A percentile compares a stretch with the other conserved stretches of the same genome.
Evolutionary conservation across 2,888 invertebrate species (phyloP).

Genomic region (Drosophila yooni): DNA sequence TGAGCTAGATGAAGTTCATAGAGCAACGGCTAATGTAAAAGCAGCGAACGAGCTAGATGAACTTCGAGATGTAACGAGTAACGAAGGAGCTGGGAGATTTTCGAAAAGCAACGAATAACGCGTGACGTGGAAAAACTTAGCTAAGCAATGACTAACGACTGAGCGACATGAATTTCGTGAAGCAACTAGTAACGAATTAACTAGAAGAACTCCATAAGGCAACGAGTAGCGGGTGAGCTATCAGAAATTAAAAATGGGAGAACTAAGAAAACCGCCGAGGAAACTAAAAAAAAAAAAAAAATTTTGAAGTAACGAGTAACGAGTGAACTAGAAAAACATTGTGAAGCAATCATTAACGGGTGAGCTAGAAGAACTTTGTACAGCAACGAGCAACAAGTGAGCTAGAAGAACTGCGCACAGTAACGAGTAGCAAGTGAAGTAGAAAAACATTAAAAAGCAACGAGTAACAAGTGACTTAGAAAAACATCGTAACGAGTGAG

Average conservation of each 20-base stretch:
- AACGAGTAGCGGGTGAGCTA: slow-evolving; percentile 12
- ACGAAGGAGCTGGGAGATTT: neutral
- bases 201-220: neutral
- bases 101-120: neutral
- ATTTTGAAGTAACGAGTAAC: neutral
- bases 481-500: neutral
- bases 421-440: neutral
- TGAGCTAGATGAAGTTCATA: neutral
- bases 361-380: neutral
- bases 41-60: neutral
- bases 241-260: neutral
- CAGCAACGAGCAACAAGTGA: neutral
- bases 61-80: neutral
- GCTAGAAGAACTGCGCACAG: neutral
- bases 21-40: neutral
- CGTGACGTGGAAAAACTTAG: neutral
- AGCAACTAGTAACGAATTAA: neutral
- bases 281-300: too few relatives aligned
- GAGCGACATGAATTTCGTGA: neutral
- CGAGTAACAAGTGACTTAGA: neutral
- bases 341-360: neutral
- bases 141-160: neutral
- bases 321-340: neutral
- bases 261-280: neutral
- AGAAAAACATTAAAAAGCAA: slow-evolving; percentile 3